Evolutionary conservation across 1,140 invertebrate genomes (phyloP).

Genomic region (Drosophila ficusphila): DNA sequence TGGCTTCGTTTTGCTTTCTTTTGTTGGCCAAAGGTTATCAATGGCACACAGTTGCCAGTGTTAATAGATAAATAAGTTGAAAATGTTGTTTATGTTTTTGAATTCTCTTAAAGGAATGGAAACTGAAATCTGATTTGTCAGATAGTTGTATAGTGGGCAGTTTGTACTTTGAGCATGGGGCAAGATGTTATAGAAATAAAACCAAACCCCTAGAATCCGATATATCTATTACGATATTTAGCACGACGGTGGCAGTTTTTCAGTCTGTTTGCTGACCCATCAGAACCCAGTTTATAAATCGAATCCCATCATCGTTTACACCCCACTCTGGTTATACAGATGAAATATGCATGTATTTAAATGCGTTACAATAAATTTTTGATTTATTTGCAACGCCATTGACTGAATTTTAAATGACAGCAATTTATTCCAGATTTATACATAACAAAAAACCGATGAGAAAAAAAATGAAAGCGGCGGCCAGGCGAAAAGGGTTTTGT

Average conservation of each 20-base stretch:
- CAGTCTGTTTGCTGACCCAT: constrained; percentile 7
- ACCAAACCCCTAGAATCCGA: background rate
- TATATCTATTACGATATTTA: background rate
- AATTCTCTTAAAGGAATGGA: too few species aligned
- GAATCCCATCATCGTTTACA: constrained; percentile 26
- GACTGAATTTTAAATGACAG: constrained; percentile 78
- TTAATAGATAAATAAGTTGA: too few species aligned
- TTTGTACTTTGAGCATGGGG: too few species aligned
- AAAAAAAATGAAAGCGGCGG: constrained; percentile 54
- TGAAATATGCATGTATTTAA: constrained; percentile 79
- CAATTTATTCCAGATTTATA: constrained; percentile 77
- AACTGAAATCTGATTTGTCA: too few species aligned
- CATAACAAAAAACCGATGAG: constrained; percentile 20
- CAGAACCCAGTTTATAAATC: constrained; percentile 1
- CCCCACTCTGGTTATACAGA: constrained; percentile 32
- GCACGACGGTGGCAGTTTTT: background rate
- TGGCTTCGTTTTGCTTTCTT: background rate
- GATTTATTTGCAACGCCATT: constrained; percentile 80
- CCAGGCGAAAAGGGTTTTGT: constrained; percentile 19
- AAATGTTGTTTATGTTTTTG: too few species aligned
- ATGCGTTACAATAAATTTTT: constrained; percentile 81
- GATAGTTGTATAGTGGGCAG: too few species aligned
- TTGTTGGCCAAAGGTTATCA: background rate
- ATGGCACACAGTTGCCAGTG: too few species aligned
- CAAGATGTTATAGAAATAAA: too few species aligned